phyloP scores from a whole-genome alignment of 2,113 vertebrate genomes.

The Carollia perspicillata region DNA sequence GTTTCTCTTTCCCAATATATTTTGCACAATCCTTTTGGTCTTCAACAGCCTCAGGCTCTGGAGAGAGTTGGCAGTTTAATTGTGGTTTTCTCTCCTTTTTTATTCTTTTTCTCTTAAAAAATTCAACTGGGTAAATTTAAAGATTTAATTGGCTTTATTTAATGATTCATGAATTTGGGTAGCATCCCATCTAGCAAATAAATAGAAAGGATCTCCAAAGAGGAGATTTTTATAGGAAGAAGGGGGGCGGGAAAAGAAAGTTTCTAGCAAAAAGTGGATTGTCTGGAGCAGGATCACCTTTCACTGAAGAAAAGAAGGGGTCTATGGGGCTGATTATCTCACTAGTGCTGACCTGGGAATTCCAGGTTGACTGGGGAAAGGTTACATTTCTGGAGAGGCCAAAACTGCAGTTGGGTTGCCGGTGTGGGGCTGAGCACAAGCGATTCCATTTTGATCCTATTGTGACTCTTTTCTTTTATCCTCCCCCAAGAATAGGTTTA shows the following conservation, averaged over 20 bases:
- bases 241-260: background rate
- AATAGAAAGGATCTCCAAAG: background rate
- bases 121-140: background rate
- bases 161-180: background rate
- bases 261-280: background rate
- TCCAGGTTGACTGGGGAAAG: background rate
- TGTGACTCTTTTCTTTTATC: background rate
- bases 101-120: background rate
- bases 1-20: constrained; percentile 8
- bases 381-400: background rate
- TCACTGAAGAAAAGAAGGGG: background rate
- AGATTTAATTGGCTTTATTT: background rate
- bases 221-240: background rate
- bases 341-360: background rate
- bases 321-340: background rate
- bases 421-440: background rate
- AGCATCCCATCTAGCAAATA: background rate
- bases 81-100: background rate
- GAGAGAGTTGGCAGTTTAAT: background rate
- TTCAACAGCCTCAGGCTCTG: constrained; percentile 41
- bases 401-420: background rate
- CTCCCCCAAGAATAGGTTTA: too few relatives aligned
- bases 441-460: background rate
- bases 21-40: constrained; percentile 37
- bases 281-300: background rate